These are phyloP conservation scores for Drosophila lacteicornis DNA, from an alignment of 1,140 invertebrate genomes.

Conservation along the genomic window DNA sequence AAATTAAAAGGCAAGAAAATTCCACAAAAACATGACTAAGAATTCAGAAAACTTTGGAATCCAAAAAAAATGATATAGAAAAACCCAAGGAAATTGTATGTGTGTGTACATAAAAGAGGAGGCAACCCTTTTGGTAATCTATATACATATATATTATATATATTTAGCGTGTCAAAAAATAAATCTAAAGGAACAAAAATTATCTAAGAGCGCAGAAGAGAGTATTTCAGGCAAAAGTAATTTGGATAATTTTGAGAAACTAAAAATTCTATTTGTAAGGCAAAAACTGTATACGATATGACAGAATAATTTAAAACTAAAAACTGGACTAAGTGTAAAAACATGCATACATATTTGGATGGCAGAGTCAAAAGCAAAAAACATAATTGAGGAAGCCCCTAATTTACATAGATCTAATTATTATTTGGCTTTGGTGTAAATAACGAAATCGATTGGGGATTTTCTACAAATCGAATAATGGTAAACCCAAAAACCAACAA, in stretches of 20 bases:
- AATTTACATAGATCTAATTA: conserved; percentile 63
- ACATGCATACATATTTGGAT: conserved; percentile 39
- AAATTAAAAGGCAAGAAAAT: conserved; percentile 9
- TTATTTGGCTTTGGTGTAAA: conserved; percentile 69
- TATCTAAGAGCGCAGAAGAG: conserved; percentile 15
- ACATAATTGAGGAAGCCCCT: conserved; percentile 11
- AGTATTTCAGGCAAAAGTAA: conserved; percentile 27
- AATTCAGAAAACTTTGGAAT: conserved; percentile 27
- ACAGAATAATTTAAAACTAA: conserved; percentile 45
- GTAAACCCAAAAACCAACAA: conserved; percentile 20
- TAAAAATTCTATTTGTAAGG: conserved; percentile 54
- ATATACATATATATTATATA: conserved; percentile 52
- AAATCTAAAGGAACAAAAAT: conserved; percentile 40
- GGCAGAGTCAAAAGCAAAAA: conserved; percentile 13
- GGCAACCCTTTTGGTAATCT: conserved; percentile 63
- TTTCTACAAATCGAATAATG: conserved; percentile 50
- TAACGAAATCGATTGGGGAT: conserved; percentile 55
- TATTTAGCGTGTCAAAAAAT: conserved; percentile 43
- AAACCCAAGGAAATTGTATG: conserved; percentile 27
- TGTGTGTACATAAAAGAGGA: conserved; percentile 41
- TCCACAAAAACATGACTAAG: not conserved
- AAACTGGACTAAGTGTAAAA: conserved; percentile 46
- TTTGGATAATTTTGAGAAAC: conserved; percentile 33
- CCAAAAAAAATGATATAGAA: conserved; percentile 23
- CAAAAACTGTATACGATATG: conserved; percentile 77